Conservation (phyloP, 2,888 invertebrate genomes). For the Ypsolopha sequella region DNA sequence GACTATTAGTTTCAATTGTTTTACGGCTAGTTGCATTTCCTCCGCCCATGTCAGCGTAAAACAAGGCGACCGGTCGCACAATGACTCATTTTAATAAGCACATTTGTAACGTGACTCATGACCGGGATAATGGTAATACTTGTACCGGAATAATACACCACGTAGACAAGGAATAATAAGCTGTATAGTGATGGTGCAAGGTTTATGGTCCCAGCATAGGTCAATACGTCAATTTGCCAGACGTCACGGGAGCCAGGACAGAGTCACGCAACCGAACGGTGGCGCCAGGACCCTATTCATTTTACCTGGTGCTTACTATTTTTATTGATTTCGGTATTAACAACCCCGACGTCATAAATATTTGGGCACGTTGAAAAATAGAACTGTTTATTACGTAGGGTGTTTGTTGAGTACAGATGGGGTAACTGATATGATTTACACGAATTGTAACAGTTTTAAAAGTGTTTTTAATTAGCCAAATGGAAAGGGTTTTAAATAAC, state of each 20-base stretch:
- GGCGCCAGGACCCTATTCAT: slow-evolving; percentile 37
- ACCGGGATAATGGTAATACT: slow-evolving; percentile 45
- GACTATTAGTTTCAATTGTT: neutral
- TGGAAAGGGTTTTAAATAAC: too few relatives aligned
- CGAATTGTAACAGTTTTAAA: neutral
- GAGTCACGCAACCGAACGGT: slow-evolving; percentile 50
- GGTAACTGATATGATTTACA: neutral
- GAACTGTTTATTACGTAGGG: neutral
- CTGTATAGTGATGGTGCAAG: neutral
- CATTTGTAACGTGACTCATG: slow-evolving; percentile 53
- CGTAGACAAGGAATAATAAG: neutral
- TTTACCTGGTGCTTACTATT: slow-evolving; percentile 27
- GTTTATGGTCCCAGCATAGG: neutral
- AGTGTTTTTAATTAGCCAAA: too few relatives aligned
- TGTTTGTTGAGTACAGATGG: neutral
- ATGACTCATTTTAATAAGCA: slow-evolving; percentile 51
- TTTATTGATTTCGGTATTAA: slow-evolving; percentile 39
- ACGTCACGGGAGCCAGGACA: slow-evolving; percentile 13
- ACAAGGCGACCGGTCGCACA: slow-evolving; percentile 1
- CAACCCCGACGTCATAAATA: slow-evolving; percentile 22
- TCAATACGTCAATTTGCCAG: neutral
- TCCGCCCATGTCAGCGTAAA: slow-evolving; percentile 1
- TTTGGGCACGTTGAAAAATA: slow-evolving; percentile 11
- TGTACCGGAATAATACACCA: slow-evolving; percentile 10
- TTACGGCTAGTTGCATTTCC: slow-evolving; percentile 1